Percentiles rank a stretch among this genome's conserved stretches.
Conservation (phyloP, 1,140 invertebrate genomes). For the Andricus grossulariae region DNA sequence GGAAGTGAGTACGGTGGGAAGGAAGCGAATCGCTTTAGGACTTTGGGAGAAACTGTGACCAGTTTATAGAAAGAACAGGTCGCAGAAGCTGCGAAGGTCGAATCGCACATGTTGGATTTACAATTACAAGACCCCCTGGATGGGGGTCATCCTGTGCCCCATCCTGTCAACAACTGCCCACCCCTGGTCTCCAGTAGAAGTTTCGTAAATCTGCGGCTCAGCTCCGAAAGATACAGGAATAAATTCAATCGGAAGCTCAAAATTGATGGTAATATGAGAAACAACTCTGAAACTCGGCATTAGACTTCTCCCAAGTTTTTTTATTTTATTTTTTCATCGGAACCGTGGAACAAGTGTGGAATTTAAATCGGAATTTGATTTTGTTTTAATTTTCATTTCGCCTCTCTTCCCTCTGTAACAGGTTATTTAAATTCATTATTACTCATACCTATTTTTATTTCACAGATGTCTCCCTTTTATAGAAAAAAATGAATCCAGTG, state of each 20-base stretch:
- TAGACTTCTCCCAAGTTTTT: neutral
- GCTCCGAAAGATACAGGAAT: slow-evolving; percentile 56
- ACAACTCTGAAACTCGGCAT: slow-evolving; percentile 11
- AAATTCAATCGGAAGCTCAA: slow-evolving; percentile 60
- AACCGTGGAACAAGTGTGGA: neutral
- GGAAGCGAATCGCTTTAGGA: slow-evolving; percentile 37
- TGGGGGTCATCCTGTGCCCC: slow-evolving; percentile 49
- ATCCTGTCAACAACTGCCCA: slow-evolving; percentile 46
- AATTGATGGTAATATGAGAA: slow-evolving; percentile 50
- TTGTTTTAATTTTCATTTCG: neutral
- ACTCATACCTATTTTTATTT: too few relatives aligned
- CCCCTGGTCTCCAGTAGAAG: slow-evolving; percentile 50
- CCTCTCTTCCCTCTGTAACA: too few relatives aligned
- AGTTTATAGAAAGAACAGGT: slow-evolving; percentile 26
- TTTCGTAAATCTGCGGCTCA: slow-evolving; percentile 53
- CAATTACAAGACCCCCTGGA: slow-evolving; percentile 50
- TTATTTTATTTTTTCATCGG: neutral
- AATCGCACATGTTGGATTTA: slow-evolving; percentile 55
- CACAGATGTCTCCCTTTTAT: too few relatives aligned
- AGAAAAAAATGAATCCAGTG: too few relatives aligned
- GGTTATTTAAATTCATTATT: too few relatives aligned
- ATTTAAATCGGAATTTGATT: neutral
- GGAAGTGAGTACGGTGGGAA: slow-evolving; percentile 37
- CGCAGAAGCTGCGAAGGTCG: slow-evolving; percentile 14
- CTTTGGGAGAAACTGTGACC: slow-evolving; percentile 34